These are phyloP conservation scores for Dendropsophus ebraccatus DNA, from an alignment of 2,113 vertebrate species.

Conservation along the genomic window DNA sequence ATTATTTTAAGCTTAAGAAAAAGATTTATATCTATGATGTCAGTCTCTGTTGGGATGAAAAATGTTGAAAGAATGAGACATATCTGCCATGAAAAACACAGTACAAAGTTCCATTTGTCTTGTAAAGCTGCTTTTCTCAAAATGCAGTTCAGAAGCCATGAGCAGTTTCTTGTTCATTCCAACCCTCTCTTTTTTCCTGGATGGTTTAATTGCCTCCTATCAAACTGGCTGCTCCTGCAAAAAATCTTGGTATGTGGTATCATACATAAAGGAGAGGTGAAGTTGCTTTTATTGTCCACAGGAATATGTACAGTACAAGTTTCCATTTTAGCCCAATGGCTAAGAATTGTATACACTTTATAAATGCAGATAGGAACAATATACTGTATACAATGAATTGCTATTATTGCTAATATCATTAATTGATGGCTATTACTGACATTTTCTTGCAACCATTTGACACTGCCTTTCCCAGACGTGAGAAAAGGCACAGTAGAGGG, in stretches of 20 bases:
- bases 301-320: too few species aligned
- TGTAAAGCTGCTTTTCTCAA: constrained; percentile 12
- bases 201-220: constrained; percentile 1
- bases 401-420: not conserved
- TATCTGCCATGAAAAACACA: constrained; percentile 43
- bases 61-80: constrained; percentile 26
- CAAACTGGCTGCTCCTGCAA: not conserved
- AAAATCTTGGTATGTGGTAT: not conserved
- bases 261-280: not conserved
- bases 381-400: not conserved
- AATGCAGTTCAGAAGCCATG: constrained; percentile 12
- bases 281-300: too few species aligned
- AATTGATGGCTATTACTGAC: too few species aligned
- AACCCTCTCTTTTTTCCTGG: constrained; percentile 3
- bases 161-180: not conserved
- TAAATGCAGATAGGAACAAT: not conserved
- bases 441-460: too few species aligned
- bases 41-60: constrained; percentile 39
- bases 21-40: constrained; percentile 55
- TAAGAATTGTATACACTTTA: not conserved
- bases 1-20: constrained; percentile 55
- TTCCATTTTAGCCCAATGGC: not conserved
- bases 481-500: too few species aligned
- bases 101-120: constrained; percentile 27
- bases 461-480: too few species aligned